A percentile compares a stretch with the other conserved stretches of the same genome.
Conservation (phyloP, 2,888 invertebrate species). For the Acrobasis suavella region DNA sequence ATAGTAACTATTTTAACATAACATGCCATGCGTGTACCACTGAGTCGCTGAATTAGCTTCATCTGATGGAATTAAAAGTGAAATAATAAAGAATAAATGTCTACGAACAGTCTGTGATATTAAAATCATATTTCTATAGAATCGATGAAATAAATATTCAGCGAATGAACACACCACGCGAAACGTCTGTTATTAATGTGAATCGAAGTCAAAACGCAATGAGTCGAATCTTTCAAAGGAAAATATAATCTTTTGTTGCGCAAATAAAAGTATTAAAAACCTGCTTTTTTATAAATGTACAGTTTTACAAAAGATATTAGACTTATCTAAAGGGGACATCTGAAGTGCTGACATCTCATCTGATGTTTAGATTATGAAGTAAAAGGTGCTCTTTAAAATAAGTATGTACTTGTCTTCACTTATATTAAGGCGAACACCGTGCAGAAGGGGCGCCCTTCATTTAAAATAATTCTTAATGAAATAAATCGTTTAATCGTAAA, state of each 20-base stretch:
- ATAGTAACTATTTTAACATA: too few relatives aligned
- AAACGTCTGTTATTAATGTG: not conserved
- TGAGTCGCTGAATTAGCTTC: not conserved
- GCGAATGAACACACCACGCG: not conserved
- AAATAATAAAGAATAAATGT: not conserved
- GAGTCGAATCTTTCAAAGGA: conserved; percentile 8
- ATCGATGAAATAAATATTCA: not conserved
- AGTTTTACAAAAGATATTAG: conserved; percentile 27
- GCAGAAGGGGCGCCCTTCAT: too few relatives aligned
- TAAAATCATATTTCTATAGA: not conserved
- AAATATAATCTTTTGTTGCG: not conserved
- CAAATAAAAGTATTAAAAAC: conserved; percentile 21
- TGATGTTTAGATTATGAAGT: conserved; percentile 42
- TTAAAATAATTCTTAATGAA: too few relatives aligned
- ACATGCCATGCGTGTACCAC: too few relatives aligned
- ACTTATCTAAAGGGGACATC: conserved; percentile 34
- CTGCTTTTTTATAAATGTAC: conserved; percentile 29
- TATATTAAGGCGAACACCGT: too few relatives aligned
- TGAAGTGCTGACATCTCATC: conserved; percentile 44
- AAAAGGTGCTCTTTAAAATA: not conserved
- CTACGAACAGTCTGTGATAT: not conserved
- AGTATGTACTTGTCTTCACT: not conserved
- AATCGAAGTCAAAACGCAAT: conserved; percentile 6
- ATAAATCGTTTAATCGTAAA: too few relatives aligned
- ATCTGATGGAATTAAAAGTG: too few relatives aligned